A percentile compares a stretch with the other conserved stretches of the same genome.
phyloP scores from a whole-genome alignment of 2,888 invertebrate genomes.

The Parapristionchus giblindavisi region DNA sequence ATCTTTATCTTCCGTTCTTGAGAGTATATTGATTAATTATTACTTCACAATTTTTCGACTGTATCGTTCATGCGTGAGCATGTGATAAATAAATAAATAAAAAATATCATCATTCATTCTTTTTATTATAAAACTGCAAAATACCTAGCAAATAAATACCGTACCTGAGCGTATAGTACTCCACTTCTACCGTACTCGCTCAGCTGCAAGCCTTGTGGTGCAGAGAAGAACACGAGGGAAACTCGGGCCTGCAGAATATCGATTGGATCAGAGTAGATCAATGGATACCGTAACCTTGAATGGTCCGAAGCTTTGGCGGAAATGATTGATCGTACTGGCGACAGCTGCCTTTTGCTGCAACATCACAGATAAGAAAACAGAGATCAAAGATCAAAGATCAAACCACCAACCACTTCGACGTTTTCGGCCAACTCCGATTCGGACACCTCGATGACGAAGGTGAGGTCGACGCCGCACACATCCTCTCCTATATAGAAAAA shows the following conservation, averaged over 20 bases:
- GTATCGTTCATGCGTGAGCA: too few relatives aligned
- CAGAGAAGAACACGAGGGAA: conserved; percentile 34
- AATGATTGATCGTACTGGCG: conserved; percentile 23
- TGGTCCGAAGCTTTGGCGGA: conserved; percentile 31
- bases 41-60: too few relatives aligned
- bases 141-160: too few relatives aligned
- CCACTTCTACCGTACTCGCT: conserved; percentile 35
- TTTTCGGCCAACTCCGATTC: conserved; percentile 30
- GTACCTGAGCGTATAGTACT: conserved; percentile 33
- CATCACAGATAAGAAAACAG: too few relatives aligned
- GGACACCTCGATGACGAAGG: conserved; percentile 36
- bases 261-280: not conserved
- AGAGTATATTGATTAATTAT: too few relatives aligned
- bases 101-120: too few relatives aligned
- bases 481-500: conserved; percentile 4
- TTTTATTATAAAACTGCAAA: too few relatives aligned
- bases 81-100: too few relatives aligned
- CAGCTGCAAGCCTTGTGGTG: conserved; percentile 19
- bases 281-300: conserved; percentile 18
- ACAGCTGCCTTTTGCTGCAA: conserved; percentile 36
- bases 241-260: conserved; percentile 11
- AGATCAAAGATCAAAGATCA: too few relatives aligned
- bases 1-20: too few relatives aligned
- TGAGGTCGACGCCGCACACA: conserved; percentile 33
- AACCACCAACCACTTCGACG: conserved; percentile 28